Conservation (phyloP, 2,888 invertebrate genomes). For the Portevinia maculata region DNA sequence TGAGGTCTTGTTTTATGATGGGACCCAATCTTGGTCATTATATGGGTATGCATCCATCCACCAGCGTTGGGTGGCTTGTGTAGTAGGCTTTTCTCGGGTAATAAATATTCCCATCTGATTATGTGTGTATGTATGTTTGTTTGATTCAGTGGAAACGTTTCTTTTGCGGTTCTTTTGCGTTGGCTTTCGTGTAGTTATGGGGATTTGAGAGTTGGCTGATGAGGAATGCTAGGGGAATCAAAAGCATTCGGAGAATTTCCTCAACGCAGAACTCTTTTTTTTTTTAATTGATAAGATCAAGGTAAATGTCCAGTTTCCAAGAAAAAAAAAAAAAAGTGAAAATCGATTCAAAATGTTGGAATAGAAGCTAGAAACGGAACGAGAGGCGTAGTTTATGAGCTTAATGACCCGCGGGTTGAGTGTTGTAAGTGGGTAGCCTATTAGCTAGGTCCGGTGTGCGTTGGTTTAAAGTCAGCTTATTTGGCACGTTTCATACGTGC, state of each 20-base stretch:
- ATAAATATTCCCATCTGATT: constrained; percentile 43
- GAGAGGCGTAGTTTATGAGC: background rate
- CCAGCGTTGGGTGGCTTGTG: constrained; percentile 50
- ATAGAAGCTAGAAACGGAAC: constrained; percentile 13
- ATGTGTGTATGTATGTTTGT: constrained; percentile 5
- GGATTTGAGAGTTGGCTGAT: constrained; percentile 18
- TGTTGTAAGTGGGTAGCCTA: too few species aligned
- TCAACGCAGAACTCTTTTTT: constrained; percentile 21
- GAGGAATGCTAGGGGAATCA: constrained; percentile 42
- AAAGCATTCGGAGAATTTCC: constrained; percentile 60
- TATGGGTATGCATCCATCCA: constrained; percentile 35
- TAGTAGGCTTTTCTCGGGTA: constrained; percentile 65
- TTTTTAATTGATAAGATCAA: constrained; percentile 62
- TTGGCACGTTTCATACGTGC: too few species aligned
- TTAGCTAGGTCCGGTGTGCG: too few species aligned
- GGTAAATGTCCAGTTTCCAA: constrained; percentile 33
- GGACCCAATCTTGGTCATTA: constrained; percentile 64
- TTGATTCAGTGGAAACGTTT: constrained; percentile 56
- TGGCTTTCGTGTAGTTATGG: constrained; percentile 9
- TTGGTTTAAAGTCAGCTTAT: too few species aligned
- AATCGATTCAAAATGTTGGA: background rate
- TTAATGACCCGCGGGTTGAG: background rate
- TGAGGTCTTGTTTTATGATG: constrained; percentile 72
- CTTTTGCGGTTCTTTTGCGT: constrained; percentile 18
- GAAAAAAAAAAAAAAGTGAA: constrained; percentile 25